Conservation (phyloP, 2,113 vertebrate genomes). For the Varanus komodoensis region DNA sequence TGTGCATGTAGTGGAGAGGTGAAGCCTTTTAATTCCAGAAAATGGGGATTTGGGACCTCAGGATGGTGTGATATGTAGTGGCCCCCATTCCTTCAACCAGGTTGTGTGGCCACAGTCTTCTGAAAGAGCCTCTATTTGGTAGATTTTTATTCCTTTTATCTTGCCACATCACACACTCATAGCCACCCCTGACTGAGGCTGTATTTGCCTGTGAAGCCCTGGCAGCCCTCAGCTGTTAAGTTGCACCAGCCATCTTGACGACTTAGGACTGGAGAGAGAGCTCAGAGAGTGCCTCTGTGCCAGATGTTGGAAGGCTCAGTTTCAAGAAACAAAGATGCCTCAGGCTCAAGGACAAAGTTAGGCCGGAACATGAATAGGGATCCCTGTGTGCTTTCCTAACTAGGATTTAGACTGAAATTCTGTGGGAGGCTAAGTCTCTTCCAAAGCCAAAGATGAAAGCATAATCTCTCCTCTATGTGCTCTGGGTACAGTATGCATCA, state of each 20-base stretch:
- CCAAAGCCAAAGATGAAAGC: constrained; percentile 62
- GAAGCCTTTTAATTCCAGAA: not conserved
- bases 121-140: no score
- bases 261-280: not conserved
- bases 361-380: constrained; percentile 51
- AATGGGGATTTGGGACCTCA: not conserved
- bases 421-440: constrained; percentile 44
- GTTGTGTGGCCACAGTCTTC: no score
- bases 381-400: constrained; percentile 37
- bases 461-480: constrained; percentile 67
- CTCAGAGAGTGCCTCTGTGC: constrained; percentile 14
- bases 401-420: constrained; percentile 62
- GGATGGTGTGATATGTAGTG: no score
- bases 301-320: constrained; percentile 46
- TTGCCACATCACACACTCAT: not conserved
- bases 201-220: not conserved
- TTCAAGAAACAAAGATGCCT: constrained; percentile 47
- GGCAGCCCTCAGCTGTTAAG: constrained; percentile 12
- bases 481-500: constrained; percentile 37
- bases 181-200: no score
- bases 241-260: not conserved
- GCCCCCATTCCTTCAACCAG: no score
- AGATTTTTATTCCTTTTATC: not conserved
- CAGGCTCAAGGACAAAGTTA: constrained; percentile 62
- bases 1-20: no score